These are phyloP conservation scores for Byasa hedistus DNA, from an alignment of 2,888 invertebrate species.

Conservation along the genomic window DNA sequence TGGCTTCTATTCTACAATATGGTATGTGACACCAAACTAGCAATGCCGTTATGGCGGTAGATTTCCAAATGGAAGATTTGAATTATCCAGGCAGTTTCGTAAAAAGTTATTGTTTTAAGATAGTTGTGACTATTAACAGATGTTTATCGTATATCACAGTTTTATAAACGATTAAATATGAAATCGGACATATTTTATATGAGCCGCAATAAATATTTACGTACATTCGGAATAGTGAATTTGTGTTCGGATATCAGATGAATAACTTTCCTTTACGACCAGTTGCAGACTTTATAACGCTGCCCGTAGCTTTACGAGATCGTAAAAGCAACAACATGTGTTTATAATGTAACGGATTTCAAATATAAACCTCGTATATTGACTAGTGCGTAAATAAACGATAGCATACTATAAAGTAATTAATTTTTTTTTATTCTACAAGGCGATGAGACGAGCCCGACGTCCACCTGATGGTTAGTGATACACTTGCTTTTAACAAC, in stretches of 20 bases:
- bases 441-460: too few relatives aligned
- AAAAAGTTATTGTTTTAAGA: too few relatives aligned
- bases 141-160: background rate
- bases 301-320: conserved; percentile 6
- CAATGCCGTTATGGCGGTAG: too few relatives aligned
- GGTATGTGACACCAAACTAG: too few relatives aligned
- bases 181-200: background rate
- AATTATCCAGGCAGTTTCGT: too few relatives aligned
- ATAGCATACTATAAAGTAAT: background rate
- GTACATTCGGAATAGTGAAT: conserved; percentile 21
- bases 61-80: too few relatives aligned
- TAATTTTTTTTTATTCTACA: too few relatives aligned
- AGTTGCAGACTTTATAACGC: background rate
- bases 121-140: too few relatives aligned
- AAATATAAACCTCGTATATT: background rate
- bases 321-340: conserved; percentile 11
- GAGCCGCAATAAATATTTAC: background rate
- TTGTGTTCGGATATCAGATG: conserved; percentile 7
- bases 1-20: too few relatives aligned
- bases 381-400: background rate
- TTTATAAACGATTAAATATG: background rate
- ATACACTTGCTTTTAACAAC: too few relatives aligned
- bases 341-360: conserved; percentile 11
- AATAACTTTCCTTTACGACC: conserved; percentile 9
- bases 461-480: too few relatives aligned